Evolutionary conservation across 1,140 invertebrate genomes (phyloP).

Genomic region (Calephelis virginiensis): DNA sequence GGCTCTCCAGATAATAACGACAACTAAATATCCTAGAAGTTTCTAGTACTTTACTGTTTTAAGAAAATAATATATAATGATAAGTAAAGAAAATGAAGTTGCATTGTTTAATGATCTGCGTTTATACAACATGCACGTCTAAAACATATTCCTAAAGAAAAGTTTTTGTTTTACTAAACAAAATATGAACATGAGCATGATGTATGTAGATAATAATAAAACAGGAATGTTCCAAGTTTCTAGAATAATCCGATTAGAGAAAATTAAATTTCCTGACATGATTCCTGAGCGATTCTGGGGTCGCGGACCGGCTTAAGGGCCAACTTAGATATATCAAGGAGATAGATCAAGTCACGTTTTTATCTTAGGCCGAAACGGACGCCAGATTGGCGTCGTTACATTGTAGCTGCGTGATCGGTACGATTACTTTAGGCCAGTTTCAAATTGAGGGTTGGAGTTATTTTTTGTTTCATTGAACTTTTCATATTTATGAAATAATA

Average conservation of each 20-base stretch:
- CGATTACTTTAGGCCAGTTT: constrained; percentile 13
- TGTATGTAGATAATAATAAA: constrained; percentile 9
- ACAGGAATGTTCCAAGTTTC: constrained; percentile 23
- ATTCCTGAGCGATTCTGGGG: constrained; percentile 12
- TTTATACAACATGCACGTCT: no score
- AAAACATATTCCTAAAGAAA: no score
- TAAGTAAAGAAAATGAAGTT: no score
- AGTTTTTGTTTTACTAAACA: no score
- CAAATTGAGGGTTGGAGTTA: background rate
- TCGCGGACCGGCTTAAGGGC: constrained; percentile 16
- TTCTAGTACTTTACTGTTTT: no score
- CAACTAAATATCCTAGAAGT: no score
- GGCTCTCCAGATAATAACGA: no score
- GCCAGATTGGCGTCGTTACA: constrained; percentile 22
- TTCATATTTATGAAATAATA: background rate
- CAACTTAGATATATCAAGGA: constrained; percentile 13
- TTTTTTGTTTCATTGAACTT: background rate
- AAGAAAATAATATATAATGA: no score
- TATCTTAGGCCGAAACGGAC: constrained; percentile 19
- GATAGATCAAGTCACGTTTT: constrained; percentile 28
- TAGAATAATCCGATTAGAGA: constrained; percentile 25
- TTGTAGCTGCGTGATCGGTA: constrained; percentile 20
- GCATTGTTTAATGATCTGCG: no score
- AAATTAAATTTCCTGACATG: constrained; percentile 26
- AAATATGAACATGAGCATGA: no score